phyloP scores from a whole-genome alignment of 1,140 invertebrate species.

The Macrocentrus cingulum region DNA sequence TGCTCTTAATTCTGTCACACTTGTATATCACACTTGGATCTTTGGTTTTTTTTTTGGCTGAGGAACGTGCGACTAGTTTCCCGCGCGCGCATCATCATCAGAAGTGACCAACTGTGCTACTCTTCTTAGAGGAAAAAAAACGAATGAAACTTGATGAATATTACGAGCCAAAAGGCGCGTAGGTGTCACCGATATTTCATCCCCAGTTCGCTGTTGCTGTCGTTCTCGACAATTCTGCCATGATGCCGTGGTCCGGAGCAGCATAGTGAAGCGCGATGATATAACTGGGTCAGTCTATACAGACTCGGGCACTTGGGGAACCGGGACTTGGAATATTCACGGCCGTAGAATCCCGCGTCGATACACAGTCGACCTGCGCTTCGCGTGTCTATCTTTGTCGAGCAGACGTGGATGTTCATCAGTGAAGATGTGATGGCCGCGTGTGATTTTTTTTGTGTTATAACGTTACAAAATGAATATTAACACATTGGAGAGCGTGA shows the following conservation, averaged over 20 bases:
- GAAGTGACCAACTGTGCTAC: no score
- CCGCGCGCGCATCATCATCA: no score
- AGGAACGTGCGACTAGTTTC: no score
- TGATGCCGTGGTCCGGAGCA: neutral
- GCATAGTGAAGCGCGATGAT: neutral
- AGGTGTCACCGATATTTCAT: slow-evolving; percentile 17
- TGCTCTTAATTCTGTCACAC: no score
- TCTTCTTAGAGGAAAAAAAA: neutral
- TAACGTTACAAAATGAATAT: no score
- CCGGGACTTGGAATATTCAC: slow-evolving; percentile 14
- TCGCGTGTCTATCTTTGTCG: neutral
- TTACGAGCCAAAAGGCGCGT: neutral
- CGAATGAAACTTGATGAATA: neutral
- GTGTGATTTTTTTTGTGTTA: no score
- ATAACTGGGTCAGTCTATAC: slow-evolving; percentile 13
- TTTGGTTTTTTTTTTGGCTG: no score
- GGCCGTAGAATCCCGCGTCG: slow-evolving; percentile 20
- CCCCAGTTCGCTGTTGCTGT: neutral
- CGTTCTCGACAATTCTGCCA: neutral
- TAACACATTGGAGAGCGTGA: no score
- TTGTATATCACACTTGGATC: no score
- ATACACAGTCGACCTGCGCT: slow-evolving; percentile 15
- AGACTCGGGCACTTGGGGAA: slow-evolving; percentile 5
- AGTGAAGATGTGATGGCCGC: neutral
- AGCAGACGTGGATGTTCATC: neutral